A percentile compares a stretch with the other conserved stretches of the same genome.
These are phyloP conservation scores for Danaus melanippus DNA, from an alignment of 1,140 invertebrate species.

Conservation along the genomic window DNA sequence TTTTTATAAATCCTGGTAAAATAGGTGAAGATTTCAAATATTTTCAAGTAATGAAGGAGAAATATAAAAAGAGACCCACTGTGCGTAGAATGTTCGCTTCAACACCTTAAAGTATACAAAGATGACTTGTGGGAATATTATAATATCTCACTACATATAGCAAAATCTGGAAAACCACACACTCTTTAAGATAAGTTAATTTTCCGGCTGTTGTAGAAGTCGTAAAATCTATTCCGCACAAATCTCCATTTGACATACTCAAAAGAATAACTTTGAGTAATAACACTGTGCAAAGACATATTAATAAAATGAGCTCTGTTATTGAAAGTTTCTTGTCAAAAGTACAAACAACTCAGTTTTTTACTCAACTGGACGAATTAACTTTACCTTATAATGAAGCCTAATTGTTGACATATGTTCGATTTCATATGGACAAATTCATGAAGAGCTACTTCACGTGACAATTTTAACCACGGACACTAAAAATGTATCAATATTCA, in stretches of 20 bases:
- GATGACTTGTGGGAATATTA: slow-evolving; percentile 51
- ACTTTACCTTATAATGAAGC: slow-evolving; percentile 57
- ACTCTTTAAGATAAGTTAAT: slow-evolving; percentile 51
- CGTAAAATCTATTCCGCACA: slow-evolving; percentile 41
- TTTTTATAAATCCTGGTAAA: slow-evolving; percentile 25
- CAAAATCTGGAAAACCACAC: slow-evolving; percentile 48
- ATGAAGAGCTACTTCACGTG: too few species aligned
- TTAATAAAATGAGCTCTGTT: slow-evolving; percentile 49
- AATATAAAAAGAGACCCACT: slow-evolving; percentile 18
- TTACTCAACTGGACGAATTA: slow-evolving; percentile 47
- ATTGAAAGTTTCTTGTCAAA: slow-evolving; percentile 45
- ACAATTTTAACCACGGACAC: too few species aligned
- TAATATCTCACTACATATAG: slow-evolving; percentile 52
- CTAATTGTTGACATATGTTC: slow-evolving; percentile 27
- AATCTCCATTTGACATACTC: slow-evolving; percentile 38
- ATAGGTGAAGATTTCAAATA: neutral
- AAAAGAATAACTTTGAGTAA: slow-evolving; percentile 53
- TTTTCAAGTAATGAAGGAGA: slow-evolving; percentile 16
- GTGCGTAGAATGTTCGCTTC: slow-evolving; percentile 16
- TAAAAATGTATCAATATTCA: too few species aligned
- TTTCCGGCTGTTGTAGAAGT: slow-evolving; percentile 37
- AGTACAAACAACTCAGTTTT: slow-evolving; percentile 22
- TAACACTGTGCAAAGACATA: slow-evolving; percentile 49
- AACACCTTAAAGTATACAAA: slow-evolving; percentile 31
- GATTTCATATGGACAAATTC: too few species aligned